Conservation (phyloP, 2,113 vertebrate species). For the Paramisgurnus dabryanus region DNA sequence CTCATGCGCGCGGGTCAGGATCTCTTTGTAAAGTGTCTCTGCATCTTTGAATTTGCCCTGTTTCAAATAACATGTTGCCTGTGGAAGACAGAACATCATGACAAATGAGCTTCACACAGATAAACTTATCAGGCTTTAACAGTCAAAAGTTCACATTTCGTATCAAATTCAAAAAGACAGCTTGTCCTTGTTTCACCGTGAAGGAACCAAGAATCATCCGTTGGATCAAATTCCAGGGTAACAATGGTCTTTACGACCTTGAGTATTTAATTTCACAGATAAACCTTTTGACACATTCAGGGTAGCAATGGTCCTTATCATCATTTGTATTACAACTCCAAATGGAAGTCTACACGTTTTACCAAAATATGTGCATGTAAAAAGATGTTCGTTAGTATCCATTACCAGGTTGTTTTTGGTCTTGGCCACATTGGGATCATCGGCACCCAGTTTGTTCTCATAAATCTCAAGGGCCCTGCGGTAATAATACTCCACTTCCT, state of each 20-base stretch:
- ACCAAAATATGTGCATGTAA: too few relatives aligned
- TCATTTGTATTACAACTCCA: too few relatives aligned
- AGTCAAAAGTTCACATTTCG: neutral
- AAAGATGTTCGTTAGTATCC: too few relatives aligned
- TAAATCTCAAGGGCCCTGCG: conserved; percentile 93
- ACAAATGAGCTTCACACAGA: neutral
- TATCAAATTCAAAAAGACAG: neutral
- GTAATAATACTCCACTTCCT: conserved; percentile 97
- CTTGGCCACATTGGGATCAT: conserved; percentile 96
- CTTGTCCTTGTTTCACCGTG: too few relatives aligned
- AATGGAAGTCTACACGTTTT: too few relatives aligned
- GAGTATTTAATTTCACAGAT: neutral
- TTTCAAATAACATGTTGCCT: conserved; percentile 90
- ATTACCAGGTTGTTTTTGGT: conserved; percentile 97
- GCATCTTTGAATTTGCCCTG: conserved; percentile 88
- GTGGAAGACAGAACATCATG: conserved; percentile 2
- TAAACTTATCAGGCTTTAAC: neutral
- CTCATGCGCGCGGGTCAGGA: conserved; percentile 85
- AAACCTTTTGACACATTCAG: neutral
- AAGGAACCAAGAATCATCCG: neutral
- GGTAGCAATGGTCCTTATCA: too few relatives aligned
- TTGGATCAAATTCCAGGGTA: neutral
- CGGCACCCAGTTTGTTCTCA: conserved; percentile 87
- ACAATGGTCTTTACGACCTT: neutral
- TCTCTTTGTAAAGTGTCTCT: conserved; percentile 85